phyloP scores from a whole-genome alignment of 1,140 invertebrate genomes.

The Ips typographus region DNA sequence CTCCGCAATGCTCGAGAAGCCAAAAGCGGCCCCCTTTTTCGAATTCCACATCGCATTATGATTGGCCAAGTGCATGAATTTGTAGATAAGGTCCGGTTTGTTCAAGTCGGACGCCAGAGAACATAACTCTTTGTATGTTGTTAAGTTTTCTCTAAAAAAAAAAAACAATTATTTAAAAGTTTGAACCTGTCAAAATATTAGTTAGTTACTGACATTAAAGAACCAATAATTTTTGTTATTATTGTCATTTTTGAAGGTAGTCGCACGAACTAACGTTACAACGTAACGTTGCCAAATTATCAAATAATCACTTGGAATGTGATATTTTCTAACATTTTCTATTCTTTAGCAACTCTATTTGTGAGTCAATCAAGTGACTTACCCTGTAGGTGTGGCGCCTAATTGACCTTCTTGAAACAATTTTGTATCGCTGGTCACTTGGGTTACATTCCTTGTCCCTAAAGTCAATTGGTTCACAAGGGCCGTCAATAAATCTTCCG shows the following conservation, averaged over 20 bases:
- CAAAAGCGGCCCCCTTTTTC: constrained; percentile 88
- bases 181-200: neutral
- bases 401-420: constrained; percentile 86
- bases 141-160: constrained; percentile 69
- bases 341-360: too few relatives aligned
- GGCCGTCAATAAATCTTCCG: constrained; percentile 70
- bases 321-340: neutral
- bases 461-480: constrained; percentile 80
- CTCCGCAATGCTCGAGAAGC: constrained; percentile 80
- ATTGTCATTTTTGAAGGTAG: too few relatives aligned
- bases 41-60: constrained; percentile 94
- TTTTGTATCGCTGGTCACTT: constrained; percentile 80
- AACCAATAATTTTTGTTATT: too few relatives aligned
- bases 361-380: constrained; percentile 35
- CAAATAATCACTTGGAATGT: too few relatives aligned
- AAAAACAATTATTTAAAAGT: neutral
- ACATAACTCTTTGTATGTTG: constrained; percentile 93
- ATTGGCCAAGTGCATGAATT: constrained; percentile 93
- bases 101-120: constrained; percentile 90
- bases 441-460: constrained; percentile 71
- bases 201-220: too few relatives aligned
- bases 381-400: constrained; percentile 83
- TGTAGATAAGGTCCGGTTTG: constrained; percentile 91
- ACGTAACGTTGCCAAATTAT: too few relatives aligned
- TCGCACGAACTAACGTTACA: too few relatives aligned